These are phyloP conservation scores for Drosophila tanythrix DNA, from an alignment of 2,888 invertebrate genomes.

Conservation along the genomic window DNA sequence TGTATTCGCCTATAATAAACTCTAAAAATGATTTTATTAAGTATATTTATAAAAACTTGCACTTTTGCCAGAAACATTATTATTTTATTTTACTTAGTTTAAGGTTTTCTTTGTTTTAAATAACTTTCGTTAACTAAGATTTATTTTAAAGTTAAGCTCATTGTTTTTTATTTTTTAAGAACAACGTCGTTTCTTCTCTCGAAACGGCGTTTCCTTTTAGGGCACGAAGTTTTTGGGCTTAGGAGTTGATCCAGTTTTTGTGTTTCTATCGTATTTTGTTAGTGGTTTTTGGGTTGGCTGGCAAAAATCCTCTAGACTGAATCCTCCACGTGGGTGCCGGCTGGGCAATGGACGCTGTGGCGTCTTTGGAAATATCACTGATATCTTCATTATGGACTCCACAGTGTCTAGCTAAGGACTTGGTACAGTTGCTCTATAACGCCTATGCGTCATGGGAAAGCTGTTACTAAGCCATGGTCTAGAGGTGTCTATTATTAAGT, in stretches of 20 bases:
- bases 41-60: slow-evolving; percentile 5
- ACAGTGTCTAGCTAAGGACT: slow-evolving; percentile 48
- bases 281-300: slow-evolving; percentile 48
- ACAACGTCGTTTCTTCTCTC: background rate
- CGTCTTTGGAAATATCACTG: background rate
- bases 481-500: slow-evolving; percentile 27
- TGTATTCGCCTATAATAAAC: background rate
- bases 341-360: slow-evolving; percentile 50
- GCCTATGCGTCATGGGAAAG: background rate
- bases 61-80: slow-evolving; percentile 21
- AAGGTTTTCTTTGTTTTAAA: background rate
- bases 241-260: background rate
- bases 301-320: slow-evolving; percentile 57
- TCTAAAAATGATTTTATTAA: background rate
- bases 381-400: background rate
- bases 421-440: slow-evolving; percentile 1
- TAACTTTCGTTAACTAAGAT: background rate
- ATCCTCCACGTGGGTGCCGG: slow-evolving; percentile 61
- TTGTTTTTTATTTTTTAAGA: background rate
- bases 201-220: background rate
- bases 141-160: background rate
- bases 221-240: background rate
- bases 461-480: slow-evolving; percentile 47
- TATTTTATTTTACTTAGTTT: background rate
- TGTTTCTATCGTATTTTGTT: slow-evolving; percentile 2